Base-by-base conservation (phyloP, 1,140 invertebrate genomes). In the Zaprionus lachaisei region DNA sequence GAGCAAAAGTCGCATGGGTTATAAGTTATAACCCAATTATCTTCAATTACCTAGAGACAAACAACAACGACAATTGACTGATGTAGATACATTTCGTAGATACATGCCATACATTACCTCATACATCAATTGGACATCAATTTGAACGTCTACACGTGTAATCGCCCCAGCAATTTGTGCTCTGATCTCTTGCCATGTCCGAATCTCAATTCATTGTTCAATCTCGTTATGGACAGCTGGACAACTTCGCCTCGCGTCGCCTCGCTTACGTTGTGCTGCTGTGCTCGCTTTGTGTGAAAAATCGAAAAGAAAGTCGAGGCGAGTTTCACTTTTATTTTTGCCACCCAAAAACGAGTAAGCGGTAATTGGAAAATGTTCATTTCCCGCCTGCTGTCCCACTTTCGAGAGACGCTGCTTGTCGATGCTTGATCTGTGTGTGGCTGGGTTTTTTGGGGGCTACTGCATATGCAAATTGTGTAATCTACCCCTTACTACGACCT, bases 1-100 rank as follows among this genome's bases (percentile, higher is more conserved):
- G 81, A 79, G 54, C 47, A 55, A 47, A 24, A 58, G 69, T 55
- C 68, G 22, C 12, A 57, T 64, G 37, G 70, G 70, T 61, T 77
- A 70, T 81, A 79, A 72, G 81, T 77, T 89, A 76, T 61, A 90
- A 90, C 85, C 81, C 84, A 90, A 89, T 89, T 89, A 79, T 79
- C 84, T 90, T 90, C 79, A 89, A 89, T 89, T 90, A 72, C 62
- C 72, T 63, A 51, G 55, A 37, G 49, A 22, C 28, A 37, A 38
- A 38, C 38, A 51, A 5, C 37, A 38, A 5, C 14, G 15, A 44
- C 41, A 47, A 47, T 47, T 47, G 5, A 17, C 41, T 47, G n/a
- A 47, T 47, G 41, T 47, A 17, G 41, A 9, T 38, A 38, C 37
- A 38, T 38, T 38, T 15, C 4, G 37, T 38, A 51, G 20, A 44